phyloP scores from a whole-genome alignment of 2,888 invertebrate genomes.

The Pterostichus madidus region DNA sequence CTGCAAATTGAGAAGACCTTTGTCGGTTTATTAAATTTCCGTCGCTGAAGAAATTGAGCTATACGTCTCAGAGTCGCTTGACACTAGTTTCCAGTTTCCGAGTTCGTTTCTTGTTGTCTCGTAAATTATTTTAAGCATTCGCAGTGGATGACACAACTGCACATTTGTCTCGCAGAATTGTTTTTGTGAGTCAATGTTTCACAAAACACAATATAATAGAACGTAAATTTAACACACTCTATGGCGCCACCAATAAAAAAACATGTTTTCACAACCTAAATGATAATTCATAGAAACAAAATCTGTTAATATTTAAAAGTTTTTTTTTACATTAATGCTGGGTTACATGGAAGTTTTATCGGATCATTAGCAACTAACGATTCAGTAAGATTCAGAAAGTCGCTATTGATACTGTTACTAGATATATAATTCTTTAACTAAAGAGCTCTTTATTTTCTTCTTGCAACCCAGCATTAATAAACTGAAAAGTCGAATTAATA shows the following conservation, averaged over 20 bases:
- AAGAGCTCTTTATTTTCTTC: no score
- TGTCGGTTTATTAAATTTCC: slow-evolving; percentile 48
- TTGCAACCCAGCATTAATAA: no score
- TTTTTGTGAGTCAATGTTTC: not conserved
- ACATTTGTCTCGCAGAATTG: slow-evolving; percentile 4
- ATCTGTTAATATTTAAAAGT: not conserved
- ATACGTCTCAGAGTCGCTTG: slow-evolving; percentile 6
- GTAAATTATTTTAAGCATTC: slow-evolving; percentile 15
- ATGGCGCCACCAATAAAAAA: not conserved
- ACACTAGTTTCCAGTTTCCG: not conserved
- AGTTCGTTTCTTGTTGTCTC: slow-evolving; percentile 28
- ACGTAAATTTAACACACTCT: not conserved
- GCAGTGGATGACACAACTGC: not conserved
- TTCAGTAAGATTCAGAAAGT: no score
- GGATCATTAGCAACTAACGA: no score
- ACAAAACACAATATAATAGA: not conserved
- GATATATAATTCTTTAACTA: no score
- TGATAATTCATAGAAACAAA: no score
- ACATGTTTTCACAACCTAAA: no score
- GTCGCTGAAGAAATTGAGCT: slow-evolving; percentile 33
- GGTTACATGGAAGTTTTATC: no score
- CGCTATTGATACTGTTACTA: no score
- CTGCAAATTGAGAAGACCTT: slow-evolving; percentile 30
- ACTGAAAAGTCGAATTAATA: no score
- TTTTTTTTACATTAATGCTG: no score